These are phyloP conservation scores for Plestiodon gilberti DNA, from an alignment of 2,113 vertebrate species.

Conservation along the genomic window DNA sequence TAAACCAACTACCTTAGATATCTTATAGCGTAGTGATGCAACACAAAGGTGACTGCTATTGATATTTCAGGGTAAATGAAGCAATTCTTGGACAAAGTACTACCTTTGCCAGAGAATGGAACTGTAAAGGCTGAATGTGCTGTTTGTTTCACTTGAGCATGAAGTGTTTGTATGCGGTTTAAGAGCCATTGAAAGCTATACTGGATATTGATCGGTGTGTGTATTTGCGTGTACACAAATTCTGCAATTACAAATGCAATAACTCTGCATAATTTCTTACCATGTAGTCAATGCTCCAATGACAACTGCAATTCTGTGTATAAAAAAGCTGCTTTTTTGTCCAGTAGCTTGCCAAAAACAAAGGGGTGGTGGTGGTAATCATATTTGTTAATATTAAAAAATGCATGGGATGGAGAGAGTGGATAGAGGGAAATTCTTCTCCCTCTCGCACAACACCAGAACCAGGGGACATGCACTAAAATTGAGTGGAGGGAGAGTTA, in stretches of 20 bases:
- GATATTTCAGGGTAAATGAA: background rate
- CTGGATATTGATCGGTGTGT: background rate
- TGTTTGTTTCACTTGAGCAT: background rate
- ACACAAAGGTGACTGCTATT: background rate
- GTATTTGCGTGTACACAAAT: background rate
- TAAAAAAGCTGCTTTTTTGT: background rate
- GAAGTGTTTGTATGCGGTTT: background rate
- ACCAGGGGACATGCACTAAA: too few species aligned
- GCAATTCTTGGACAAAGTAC: background rate
- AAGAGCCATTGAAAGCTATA: background rate
- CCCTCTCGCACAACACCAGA: too few species aligned
- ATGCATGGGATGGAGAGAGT: too few species aligned
- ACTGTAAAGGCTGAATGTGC: background rate
- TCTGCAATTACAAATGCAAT: background rate
- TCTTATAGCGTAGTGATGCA: background rate
- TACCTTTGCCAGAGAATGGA: background rate
- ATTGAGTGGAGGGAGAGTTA: too few species aligned
- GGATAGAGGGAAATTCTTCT: too few species aligned
- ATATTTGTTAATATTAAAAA: background rate
- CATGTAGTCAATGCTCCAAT: background rate
- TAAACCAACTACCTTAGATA: background rate
- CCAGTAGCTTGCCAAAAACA: background rate
- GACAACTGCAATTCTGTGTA: background rate
- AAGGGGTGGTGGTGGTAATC: background rate
- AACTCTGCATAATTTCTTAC: background rate